phyloP scores from a whole-genome alignment of 2,113 vertebrate genomes.

The Cyprinodon tularosa region DNA sequence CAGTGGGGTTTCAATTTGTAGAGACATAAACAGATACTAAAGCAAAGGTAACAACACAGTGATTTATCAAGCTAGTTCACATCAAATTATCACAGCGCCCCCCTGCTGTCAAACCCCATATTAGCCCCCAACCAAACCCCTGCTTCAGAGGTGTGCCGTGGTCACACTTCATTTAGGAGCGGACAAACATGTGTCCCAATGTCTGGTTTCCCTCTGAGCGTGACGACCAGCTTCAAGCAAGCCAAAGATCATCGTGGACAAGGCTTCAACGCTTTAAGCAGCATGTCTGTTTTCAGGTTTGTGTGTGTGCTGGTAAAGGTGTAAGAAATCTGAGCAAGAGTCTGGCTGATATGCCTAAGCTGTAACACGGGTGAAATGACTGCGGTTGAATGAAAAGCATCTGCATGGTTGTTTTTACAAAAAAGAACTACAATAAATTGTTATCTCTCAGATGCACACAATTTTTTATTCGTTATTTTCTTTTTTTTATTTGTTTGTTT shows the following conservation, averaged over 20 bases:
- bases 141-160: slow-evolving; percentile 83
- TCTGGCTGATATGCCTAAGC: not conserved
- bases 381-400: slow-evolving; percentile 10
- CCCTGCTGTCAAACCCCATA: slow-evolving; percentile 90
- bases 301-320: slow-evolving; percentile 24
- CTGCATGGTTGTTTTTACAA: not conserved
- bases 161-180: slow-evolving; percentile 88
- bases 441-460: not conserved
- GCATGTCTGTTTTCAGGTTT: slow-evolving; percentile 42
- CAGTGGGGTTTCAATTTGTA: slow-evolving; percentile 99
- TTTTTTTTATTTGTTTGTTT: slow-evolving; percentile 25
- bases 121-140: slow-evolving; percentile 76
- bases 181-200: slow-evolving; percentile 86
- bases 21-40: slow-evolving; percentile 99
- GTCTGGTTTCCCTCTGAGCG: slow-evolving; percentile 85
- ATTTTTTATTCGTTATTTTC: slow-evolving; percentile 38
- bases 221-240: slow-evolving; percentile 68
- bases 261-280: slow-evolving; percentile 54
- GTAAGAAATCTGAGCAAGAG: not conserved
- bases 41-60: slow-evolving; percentile 91
- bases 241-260: slow-evolving; percentile 64
- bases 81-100: slow-evolving; percentile 97
- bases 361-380: not conserved
- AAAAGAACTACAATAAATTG: slow-evolving; percentile 26
- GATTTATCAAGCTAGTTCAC: slow-evolving; percentile 98